A percentile compares a stretch with the other conserved stretches of the same genome.
phyloP scores from a whole-genome alignment of 2,888 invertebrate species.

The Patella caerulea region DNA sequence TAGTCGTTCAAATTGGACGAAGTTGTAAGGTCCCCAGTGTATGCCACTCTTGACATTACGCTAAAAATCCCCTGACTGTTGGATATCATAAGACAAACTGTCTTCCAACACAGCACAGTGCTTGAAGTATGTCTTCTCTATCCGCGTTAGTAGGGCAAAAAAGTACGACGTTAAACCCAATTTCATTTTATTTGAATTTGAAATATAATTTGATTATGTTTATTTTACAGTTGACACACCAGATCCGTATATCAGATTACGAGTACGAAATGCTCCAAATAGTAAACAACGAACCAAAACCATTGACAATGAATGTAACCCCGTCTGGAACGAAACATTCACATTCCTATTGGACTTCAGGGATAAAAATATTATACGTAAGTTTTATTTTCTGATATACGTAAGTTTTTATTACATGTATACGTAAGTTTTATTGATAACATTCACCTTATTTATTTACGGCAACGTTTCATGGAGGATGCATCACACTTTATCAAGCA shows the following conservation, averaged over 20 bases:
- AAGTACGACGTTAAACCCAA: not conserved
- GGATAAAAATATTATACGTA: slow-evolving; percentile 65
- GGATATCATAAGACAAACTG: too few relatives aligned
- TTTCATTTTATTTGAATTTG: not conserved
- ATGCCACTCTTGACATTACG: too few relatives aligned
- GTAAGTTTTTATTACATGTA: too few relatives aligned
- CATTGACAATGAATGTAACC: slow-evolving; percentile 68
- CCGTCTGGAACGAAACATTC: slow-evolving; percentile 72
- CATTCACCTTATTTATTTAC: too few relatives aligned
- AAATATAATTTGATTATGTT: not conserved
- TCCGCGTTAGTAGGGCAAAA: not conserved
- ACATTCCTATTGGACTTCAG: slow-evolving; percentile 68
- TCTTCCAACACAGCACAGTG: not conserved
- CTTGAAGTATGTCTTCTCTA: not conserved
- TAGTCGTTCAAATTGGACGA: too few relatives aligned
- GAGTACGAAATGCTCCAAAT: slow-evolving; percentile 68
- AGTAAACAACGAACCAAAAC: slow-evolving; percentile 66
- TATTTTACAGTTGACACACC: slow-evolving; percentile 68
- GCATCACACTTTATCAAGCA: too few relatives aligned
- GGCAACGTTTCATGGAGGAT: too few relatives aligned
- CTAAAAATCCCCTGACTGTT: too few relatives aligned
- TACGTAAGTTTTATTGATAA: too few relatives aligned
- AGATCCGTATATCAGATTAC: slow-evolving; percentile 71
- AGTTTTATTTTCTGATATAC: slow-evolving; percentile 24
- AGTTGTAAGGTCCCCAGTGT: too few relatives aligned